Evolutionary conservation across 2,797 vertebrate species (phyloP).

Genomic region (Syndactyla subalaris): DNA sequence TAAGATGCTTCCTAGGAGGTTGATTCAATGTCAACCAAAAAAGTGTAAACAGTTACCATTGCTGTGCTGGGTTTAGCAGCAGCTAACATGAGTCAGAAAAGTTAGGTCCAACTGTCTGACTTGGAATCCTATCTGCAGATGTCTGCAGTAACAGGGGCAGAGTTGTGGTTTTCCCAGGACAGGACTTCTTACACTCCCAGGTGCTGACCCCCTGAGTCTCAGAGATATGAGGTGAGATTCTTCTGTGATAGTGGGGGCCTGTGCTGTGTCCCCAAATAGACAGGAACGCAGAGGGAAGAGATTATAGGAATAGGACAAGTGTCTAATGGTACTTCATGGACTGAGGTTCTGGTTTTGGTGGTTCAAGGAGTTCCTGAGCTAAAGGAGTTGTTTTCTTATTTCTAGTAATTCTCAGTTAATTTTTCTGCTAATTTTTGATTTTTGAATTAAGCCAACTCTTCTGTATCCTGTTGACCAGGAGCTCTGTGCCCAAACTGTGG

Average conservation of each 20-base stretch:
- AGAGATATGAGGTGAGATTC: not conserved
- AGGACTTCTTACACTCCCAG: not conserved
- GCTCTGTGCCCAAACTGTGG: not conserved
- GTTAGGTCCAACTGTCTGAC: not conserved
- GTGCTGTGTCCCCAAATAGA: not conserved
- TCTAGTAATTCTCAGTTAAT: fast-evolving
- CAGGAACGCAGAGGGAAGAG: not conserved
- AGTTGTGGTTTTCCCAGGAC: not conserved
- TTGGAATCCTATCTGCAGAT: not conserved
- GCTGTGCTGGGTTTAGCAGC: not conserved
- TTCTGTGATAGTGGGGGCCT: fast-evolving
- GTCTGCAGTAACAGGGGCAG: not conserved
- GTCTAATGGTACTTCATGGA: not conserved
- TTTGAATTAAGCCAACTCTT: not conserved
- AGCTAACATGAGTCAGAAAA: not conserved
- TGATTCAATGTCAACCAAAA: not conserved
- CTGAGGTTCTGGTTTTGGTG: not conserved
- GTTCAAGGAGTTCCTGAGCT: not conserved
- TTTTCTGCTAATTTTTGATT: not conserved
- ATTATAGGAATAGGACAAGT: not conserved
- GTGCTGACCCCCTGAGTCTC: not conserved
- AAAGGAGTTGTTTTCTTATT: not conserved
- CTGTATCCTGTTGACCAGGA: not conserved
- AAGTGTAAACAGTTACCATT: not conserved
- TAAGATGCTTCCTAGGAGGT: not conserved